Percentiles rank a stretch among this genome's conserved stretches.
phyloP scores from a whole-genome alignment of 64 coral and sea anemone species.

The Actinia equina region DNA sequence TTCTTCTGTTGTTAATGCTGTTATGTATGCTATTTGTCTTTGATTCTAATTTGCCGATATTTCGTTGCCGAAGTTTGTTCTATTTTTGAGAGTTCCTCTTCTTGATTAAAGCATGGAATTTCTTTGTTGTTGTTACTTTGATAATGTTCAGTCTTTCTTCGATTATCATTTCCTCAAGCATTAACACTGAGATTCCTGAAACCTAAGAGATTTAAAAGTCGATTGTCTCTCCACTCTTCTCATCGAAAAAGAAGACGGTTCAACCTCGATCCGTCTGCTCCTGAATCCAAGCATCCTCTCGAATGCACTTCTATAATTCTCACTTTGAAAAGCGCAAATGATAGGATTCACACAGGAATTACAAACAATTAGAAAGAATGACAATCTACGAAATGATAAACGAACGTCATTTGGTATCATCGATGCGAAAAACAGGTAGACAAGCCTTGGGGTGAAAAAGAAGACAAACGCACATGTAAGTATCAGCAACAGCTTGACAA shows the following conservation, averaged over 20 bases:
- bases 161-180: not conserved
- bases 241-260: not conserved
- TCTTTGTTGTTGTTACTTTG: not conserved
- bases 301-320: constrained; percentile 45
- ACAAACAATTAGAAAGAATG: constrained; percentile 40
- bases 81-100: too few relatives aligned
- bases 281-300: constrained; percentile 1
- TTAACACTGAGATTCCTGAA: not conserved
- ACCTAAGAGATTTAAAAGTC: not conserved
- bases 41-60: too few relatives aligned
- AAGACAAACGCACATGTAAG: constrained; percentile 36
- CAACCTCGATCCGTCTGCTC: not conserved
- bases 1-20: too few relatives aligned
- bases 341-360: constrained; percentile 53
- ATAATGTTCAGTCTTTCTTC: not conserved
- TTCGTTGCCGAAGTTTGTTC: too few relatives aligned
- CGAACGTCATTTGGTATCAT: not conserved
- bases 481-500: constrained; percentile 24
- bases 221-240: not conserved
- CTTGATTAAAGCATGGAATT: too few relatives aligned
- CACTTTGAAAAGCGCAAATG: constrained; percentile 54
- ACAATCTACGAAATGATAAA: constrained; percentile 10
- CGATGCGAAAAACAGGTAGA: not conserved
- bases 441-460: constrained; percentile 39
- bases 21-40: too few relatives aligned